Percentiles rank a stretch among this genome's conserved stretches.
Conservation (phyloP, 2,888 invertebrate genomes). For the Icerya purchasi region DNA sequence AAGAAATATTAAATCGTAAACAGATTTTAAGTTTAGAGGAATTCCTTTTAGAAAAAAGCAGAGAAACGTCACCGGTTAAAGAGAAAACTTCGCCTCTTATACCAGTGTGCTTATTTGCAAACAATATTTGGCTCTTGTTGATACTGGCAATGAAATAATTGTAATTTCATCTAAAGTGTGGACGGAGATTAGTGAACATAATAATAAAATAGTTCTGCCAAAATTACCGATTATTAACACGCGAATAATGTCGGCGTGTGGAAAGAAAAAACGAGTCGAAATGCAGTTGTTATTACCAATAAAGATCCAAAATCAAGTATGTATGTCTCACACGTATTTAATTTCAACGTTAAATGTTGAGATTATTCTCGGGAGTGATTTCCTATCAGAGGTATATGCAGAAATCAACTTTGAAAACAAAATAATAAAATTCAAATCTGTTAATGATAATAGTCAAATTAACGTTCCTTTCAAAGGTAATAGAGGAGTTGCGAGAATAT, state of each 20-base stretch:
- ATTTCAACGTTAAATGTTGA: not conserved
- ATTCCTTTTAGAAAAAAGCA: not conserved
- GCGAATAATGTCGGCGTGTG: not conserved
- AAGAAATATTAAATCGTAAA: too few relatives aligned
- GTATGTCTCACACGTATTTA: not conserved
- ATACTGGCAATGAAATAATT: not conserved
- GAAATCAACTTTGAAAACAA: not conserved
- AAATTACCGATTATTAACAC: not conserved
- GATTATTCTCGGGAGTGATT: not conserved
- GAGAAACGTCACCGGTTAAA: too few relatives aligned
- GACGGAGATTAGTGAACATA: not conserved
- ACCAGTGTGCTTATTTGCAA: too few relatives aligned
- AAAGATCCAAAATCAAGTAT: not conserved
- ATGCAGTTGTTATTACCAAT: not conserved
- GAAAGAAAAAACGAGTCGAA: not conserved
- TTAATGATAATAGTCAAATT: too few relatives aligned
- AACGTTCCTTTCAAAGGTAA: too few relatives aligned
- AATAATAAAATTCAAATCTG: not conserved
- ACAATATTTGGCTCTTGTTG: not conserved
- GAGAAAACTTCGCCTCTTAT: too few relatives aligned
- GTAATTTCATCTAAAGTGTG: not conserved
- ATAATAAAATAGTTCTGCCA: not conserved
- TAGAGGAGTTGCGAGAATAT: not conserved
- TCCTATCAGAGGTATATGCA: not conserved
- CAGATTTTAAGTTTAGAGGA: too few relatives aligned